Percentiles rank a stretch among this genome's conserved stretches.
These are phyloP conservation scores for Himalopsyche tibetana DNA, from an alignment of 2,888 invertebrate species.

Conservation along the genomic window DNA sequence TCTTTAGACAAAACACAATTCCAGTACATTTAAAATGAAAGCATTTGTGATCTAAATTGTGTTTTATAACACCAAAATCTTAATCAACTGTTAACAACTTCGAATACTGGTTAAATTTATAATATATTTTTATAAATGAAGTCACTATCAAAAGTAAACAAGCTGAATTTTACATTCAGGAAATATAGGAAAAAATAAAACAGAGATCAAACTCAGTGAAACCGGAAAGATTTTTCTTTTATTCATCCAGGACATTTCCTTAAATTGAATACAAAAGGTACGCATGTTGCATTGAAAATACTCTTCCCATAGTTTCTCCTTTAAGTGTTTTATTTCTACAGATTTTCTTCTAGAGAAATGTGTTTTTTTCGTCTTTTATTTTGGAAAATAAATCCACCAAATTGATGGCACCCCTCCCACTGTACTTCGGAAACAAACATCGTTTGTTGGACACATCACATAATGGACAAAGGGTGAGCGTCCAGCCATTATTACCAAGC, in stretches of 20 bases:
- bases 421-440: conserved; percentile 20
- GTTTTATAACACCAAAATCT: too few species aligned
- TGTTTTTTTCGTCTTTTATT: conserved; percentile 26
- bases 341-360: conserved; percentile 16
- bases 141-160: too few species aligned
- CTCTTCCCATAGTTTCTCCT: not conserved
- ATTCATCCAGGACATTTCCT: not conserved
- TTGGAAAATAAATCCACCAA: conserved; percentile 12
- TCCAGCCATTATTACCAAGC: too few species aligned
- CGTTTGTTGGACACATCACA: not conserved
- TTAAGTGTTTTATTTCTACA: conserved; percentile 27
- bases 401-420: not conserved
- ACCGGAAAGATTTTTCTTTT: not conserved
- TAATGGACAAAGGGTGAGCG: not conserved
- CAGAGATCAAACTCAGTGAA: not conserved
- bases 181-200: too few species aligned
- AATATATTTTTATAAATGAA: too few species aligned
- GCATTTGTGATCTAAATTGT: too few species aligned
- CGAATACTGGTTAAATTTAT: too few species aligned
- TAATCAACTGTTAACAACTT: too few species aligned
- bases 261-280: conserved; percentile 31
- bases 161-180: too few species aligned
- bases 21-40: too few species aligned
- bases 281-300: conserved; percentile 9
- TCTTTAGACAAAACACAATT: too few species aligned